These are phyloP conservation scores for Cerastoderma edule DNA, from an alignment of 2,888 invertebrate species.

Conservation along the genomic window DNA sequence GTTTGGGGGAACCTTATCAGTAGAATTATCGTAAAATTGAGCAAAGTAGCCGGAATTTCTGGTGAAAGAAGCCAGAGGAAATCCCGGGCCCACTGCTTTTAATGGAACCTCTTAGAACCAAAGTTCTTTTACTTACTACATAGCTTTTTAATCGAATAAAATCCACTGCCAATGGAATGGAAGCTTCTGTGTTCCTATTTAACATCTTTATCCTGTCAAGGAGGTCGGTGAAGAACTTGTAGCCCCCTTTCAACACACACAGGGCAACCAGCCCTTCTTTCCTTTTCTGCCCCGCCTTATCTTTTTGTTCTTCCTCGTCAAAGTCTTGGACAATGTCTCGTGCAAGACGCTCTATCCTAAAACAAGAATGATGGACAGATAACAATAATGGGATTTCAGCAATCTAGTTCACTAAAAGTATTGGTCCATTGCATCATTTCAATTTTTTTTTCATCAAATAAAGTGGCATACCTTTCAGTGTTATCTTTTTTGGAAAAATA, in stretches of 20 bases:
- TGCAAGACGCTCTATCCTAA: slow-evolving; percentile 84
- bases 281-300: too few relatives aligned
- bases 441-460: background rate
- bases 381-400: background rate
- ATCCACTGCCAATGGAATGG: slow-evolving; percentile 84
- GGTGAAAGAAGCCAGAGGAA: too few relatives aligned
- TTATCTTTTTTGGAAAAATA: too few relatives aligned
- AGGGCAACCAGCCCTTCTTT: slow-evolving; percentile 84
- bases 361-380: background rate
- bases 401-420: background rate
- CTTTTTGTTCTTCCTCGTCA: too few relatives aligned
- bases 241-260: slow-evolving; percentile 86
- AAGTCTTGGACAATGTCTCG: slow-evolving; percentile 84
- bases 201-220: slow-evolving; percentile 84
- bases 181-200: slow-evolving; percentile 81
- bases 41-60: too few relatives aligned
- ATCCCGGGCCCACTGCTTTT: too few relatives aligned
- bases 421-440: background rate
- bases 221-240: slow-evolving; percentile 86
- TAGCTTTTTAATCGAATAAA: slow-evolving; percentile 86
- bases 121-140: slow-evolving; percentile 80
- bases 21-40: too few relatives aligned
- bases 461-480: too few relatives aligned
- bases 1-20: too few relatives aligned
- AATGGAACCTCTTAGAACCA: too few relatives aligned